Evolutionary conservation across 1,140 invertebrate species (phyloP).

Genomic region (Papilio dardanus): DNA sequence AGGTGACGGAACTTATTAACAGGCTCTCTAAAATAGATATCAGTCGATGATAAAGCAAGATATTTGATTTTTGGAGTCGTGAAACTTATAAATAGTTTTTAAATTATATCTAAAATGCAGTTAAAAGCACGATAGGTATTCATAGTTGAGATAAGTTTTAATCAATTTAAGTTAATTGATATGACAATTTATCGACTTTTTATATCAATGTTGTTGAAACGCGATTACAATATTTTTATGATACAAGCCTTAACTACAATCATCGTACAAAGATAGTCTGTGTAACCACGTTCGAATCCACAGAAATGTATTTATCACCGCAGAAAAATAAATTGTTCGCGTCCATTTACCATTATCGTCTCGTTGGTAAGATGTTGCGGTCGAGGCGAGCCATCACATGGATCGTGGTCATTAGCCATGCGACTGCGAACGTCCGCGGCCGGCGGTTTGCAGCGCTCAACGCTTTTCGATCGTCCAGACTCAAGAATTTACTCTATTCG

Average conservation of each 20-base stretch:
- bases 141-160: not conserved
- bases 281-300: slow-evolving; percentile 56
- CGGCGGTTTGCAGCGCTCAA: slow-evolving; percentile 59
- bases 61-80: not conserved
- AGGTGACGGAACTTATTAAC: not conserved
- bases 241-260: slow-evolving; percentile 40
- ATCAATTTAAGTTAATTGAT: not conserved
- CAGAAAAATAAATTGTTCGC: slow-evolving; percentile 61
- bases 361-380: slow-evolving; percentile 74
- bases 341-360: slow-evolving; percentile 66
- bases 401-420: slow-evolving; percentile 70
- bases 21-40: slow-evolving; percentile 8
- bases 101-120: not conserved
- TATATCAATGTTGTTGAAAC: not conserved
- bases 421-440: slow-evolving; percentile 51
- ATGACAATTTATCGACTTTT: not conserved
- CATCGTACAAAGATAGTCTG: slow-evolving; percentile 43
- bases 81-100: not conserved
- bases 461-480: slow-evolving; percentile 53
- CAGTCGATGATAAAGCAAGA: not conserved
- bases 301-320: slow-evolving; percentile 57
- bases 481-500: slow-evolving; percentile 58
- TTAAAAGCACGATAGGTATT: not conserved
- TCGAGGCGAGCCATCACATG: slow-evolving; percentile 65
- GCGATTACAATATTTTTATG: not conserved